phyloP scores from a whole-genome alignment of 2,797 vertebrate species.

The Coracias cyanogaster region DNA sequence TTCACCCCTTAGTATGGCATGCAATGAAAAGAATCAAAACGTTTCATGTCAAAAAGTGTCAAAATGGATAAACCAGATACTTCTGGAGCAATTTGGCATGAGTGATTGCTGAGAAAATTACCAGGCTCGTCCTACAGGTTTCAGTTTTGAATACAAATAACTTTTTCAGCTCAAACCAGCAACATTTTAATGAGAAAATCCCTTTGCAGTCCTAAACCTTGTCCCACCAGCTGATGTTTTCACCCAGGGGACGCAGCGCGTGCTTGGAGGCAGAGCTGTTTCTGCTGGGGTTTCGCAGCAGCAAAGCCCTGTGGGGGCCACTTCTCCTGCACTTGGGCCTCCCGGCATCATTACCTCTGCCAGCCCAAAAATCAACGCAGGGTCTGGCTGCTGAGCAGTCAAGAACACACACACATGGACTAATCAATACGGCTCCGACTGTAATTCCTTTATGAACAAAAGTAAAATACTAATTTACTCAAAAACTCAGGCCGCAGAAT shows the following conservation, averaged over 20 bases:
- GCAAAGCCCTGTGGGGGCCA: neutral
- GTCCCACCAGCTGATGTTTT: neutral
- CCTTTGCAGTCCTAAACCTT: neutral
- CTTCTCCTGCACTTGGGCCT: neutral
- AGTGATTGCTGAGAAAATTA: neutral
- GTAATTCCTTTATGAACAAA: conserved; percentile 59
- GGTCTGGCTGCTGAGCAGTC: conserved; percentile 51
- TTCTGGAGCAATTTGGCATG: neutral
- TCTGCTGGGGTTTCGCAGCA: neutral
- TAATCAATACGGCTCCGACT: conserved; percentile 42
- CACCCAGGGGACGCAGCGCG: neutral
- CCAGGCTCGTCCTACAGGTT: neutral
- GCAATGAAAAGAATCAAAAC: neutral
- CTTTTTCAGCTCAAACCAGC: neutral
- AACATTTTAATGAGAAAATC: neutral
- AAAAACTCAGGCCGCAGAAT: conserved; percentile 27
- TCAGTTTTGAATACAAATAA: neutral
- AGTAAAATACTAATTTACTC: conserved; percentile 66
- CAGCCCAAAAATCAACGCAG: conserved; percentile 17
- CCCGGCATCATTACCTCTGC: conserved; percentile 10
- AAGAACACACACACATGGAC: neutral
- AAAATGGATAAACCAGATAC: neutral
- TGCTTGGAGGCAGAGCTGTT: neutral
- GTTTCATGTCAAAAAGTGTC: neutral
- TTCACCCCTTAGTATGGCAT: neutral